Base-by-base conservation (phyloP, 2,113 vertebrate species). In the Scophthalmus maximus region DNA sequence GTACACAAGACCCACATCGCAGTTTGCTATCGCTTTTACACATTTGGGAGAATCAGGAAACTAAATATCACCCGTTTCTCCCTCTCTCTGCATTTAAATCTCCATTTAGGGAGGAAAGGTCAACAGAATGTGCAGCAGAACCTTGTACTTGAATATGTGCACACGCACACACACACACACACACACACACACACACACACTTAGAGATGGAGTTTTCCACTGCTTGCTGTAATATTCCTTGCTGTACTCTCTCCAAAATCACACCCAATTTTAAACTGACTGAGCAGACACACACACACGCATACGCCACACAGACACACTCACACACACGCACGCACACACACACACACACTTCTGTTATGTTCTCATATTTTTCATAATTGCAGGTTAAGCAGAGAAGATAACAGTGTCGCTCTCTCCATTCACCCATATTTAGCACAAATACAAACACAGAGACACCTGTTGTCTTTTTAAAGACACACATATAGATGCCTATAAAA, bases 151-250 rank as follows among this genome's bases (percentile, higher is more conserved):
- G 23, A 40, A 76, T 63, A 57, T 67, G 68, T 40, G 44, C 36
- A 32, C 42, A 67, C 32, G 66, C 50, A 78, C 61, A 61, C 68
- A 72, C 61, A 73, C 68, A 77, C 71, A 58, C 57, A 76, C 32
- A 70, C 53, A 60, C 30, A 72, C 32, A 74, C 66, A 83, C 34
- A 50, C n/a, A 69, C 32, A 65, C 27, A 66, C 36, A 65, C n/a
- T 27, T 5, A 56, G 22, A 47, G 67, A 58, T 77, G 84, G 86
- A 91, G 73, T 87, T 92, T 91, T 91, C 91, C 91, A 91, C 83
- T 79, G 78, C 81, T 62, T 59, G 65, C 86, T 89, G 87, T 90
- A 90, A 91, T 83, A 92, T 89, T 90, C 87, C 87, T 83, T 1
- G 42, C 80, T 70, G 76, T 64, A 67, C 61, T 50, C 51, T 26